Conservation (phyloP, 1,140 invertebrate genomes). For the Probaryconus sp. region DNA sequence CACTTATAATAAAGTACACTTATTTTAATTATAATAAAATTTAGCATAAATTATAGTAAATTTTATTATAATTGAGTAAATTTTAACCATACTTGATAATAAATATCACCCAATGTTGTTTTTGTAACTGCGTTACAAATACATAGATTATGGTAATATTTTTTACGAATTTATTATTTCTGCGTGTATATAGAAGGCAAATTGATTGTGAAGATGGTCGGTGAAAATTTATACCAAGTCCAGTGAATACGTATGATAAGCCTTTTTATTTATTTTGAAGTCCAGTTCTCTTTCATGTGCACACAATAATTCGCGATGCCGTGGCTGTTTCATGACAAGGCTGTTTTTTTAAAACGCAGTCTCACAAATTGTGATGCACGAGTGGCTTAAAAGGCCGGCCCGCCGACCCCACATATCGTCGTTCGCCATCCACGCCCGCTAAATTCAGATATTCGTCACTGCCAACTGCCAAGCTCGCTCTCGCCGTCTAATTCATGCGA, state of each 20-base stretch:
- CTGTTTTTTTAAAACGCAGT: conserved; percentile 60
- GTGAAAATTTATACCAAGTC: conserved; percentile 30
- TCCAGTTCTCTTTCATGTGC: conserved; percentile 40
- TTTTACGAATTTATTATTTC: no score
- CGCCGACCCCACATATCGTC: conserved; percentile 3
- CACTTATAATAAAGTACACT: no score
- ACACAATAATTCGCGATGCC: conserved; percentile 47
- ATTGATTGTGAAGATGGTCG: conserved; percentile 6
- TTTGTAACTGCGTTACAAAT: no score
- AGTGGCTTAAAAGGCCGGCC: conserved; percentile 63
- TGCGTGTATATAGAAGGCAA: neutral
- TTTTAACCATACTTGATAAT: no score
- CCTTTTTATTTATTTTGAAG: conserved; percentile 44
- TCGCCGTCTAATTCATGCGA: conserved; percentile 39
- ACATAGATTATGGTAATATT: no score
- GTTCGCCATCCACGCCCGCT: conserved; percentile 25
- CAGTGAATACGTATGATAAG: conserved; percentile 25
- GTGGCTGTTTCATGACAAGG: conserved; percentile 44
- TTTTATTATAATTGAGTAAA: no score
- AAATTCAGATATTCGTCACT: conserved; percentile 69
- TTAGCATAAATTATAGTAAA: no score
- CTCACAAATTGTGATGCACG: conserved; percentile 65
- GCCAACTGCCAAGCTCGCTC: conserved; percentile 59
- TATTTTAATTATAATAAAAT: no score
- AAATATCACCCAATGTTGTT: no score